Evolutionary conservation across 2,888 invertebrate genomes (phyloP).

Genomic region (Leptothorax acervorum): DNA sequence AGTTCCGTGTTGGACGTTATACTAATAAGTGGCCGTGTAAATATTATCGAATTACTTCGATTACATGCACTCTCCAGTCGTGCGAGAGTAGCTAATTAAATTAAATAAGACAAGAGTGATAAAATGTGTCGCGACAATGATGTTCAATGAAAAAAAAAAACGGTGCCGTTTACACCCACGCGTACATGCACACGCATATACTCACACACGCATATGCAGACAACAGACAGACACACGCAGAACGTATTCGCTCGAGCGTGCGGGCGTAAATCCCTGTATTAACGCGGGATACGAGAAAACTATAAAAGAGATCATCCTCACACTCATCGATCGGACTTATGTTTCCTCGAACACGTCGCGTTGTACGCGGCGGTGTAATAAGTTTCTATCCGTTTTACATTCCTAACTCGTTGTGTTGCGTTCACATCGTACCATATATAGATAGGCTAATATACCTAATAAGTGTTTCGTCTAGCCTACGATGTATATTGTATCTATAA

Average conservation of each 20-base stretch:
- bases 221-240: slow-evolving; percentile 1
- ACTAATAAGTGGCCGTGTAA: slow-evolving; percentile 63
- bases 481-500: slow-evolving; percentile 83
- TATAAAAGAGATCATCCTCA: slow-evolving; percentile 49
- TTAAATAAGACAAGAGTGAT: slow-evolving; percentile 53
- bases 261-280: slow-evolving; percentile 2
- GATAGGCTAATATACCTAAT: slow-evolving; percentile 81
- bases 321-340: slow-evolving; percentile 58
- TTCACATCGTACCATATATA: slow-evolving; percentile 77
- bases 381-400: slow-evolving; percentile 69
- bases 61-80: slow-evolving; percentile 60
- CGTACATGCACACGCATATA: slow-evolving; percentile 8
- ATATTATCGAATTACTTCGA: slow-evolving; percentile 68
- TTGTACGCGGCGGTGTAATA: slow-evolving; percentile 58
- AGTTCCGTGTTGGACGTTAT: slow-evolving; percentile 60
- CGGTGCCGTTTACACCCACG: slow-evolving; percentile 31
- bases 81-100: slow-evolving; percentile 53
- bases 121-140: slow-evolving; percentile 44
- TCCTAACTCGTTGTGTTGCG: slow-evolving; percentile 71
- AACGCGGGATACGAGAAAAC: slow-evolving; percentile 22
- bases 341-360: slow-evolving; percentile 48
- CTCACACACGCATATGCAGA: not conserved
- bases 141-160: slow-evolving; percentile 36
- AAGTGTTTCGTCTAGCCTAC: slow-evolving; percentile 83
- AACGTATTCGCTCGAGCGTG: slow-evolving; percentile 17